A percentile compares a stretch with the other conserved stretches of the same genome.
These are phyloP conservation scores for Pelodiscus sinensis DNA, from an alignment of 2,113 vertebrate genomes.

Conservation along the genomic window DNA sequence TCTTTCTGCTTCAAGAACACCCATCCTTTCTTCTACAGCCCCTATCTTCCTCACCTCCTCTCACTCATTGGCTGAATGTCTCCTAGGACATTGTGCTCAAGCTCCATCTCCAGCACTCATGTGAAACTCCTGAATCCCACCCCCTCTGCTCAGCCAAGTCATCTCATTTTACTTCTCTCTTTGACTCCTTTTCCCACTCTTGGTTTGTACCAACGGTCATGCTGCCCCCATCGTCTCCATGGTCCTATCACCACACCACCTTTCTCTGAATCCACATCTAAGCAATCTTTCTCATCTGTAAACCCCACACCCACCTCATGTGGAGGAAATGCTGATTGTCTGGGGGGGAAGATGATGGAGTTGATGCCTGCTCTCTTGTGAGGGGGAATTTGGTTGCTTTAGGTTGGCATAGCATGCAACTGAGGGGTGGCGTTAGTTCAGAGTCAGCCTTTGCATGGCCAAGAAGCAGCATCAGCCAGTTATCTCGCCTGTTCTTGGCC, in stretches of 20 bases:
- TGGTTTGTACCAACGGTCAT: neutral
- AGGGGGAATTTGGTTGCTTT: rapidly evolving
- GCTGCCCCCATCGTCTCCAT: neutral
- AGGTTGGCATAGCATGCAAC: neutral
- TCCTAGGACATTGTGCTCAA: neutral
- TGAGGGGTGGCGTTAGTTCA: neutral
- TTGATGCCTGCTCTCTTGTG: neutral
- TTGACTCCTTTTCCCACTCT: neutral
- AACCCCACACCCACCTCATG: neutral
- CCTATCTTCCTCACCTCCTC: neutral
- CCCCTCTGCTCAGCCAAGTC: neutral
- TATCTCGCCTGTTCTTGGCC: neutral
- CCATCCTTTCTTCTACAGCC: neutral
- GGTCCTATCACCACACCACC: neutral
- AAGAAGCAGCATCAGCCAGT: neutral
- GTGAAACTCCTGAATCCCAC: neutral
- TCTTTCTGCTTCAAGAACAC: neutral
- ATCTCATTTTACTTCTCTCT: neutral
- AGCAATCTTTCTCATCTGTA: neutral
- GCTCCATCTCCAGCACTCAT: neutral
- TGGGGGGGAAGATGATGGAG: neutral
- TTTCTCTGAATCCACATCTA: neutral
- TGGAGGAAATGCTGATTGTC: neutral
- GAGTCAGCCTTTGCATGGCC: neutral
- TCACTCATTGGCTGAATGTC: neutral